phyloP scores from a whole-genome alignment of 1,140 invertebrate species.

The Drosophila pseudoobscura region DNA sequence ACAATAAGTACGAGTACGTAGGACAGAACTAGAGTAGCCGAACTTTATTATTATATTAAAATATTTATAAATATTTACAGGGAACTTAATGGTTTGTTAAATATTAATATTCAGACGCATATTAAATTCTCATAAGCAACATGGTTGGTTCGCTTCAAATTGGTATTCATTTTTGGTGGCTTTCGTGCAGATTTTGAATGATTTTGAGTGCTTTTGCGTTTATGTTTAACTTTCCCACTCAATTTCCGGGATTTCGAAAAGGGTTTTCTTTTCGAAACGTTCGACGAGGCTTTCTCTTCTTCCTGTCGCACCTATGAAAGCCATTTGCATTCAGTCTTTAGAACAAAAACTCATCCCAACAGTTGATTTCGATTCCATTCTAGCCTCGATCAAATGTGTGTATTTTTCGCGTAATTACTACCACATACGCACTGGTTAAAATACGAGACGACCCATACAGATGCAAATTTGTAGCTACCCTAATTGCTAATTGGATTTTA shows the following conservation, averaged over 20 bases:
- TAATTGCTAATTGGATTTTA: conserved; percentile 66
- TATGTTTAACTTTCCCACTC: conserved; percentile 13
- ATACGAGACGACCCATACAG: conserved; percentile 23
- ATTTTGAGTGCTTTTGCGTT: conserved; percentile 7
- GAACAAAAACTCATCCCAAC: conserved; percentile 54
- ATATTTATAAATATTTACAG: conserved; percentile 63
- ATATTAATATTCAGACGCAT: conserved; percentile 52
- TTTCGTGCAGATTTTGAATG: conserved; percentile 6
- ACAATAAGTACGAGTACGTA: conserved; percentile 16
- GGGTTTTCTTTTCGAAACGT: conserved; percentile 10
- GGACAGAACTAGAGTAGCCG: conserved; percentile 43
- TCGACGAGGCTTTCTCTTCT: conserved; percentile 13
- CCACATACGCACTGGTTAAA: conserved; percentile 16
- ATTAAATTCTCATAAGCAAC: conserved; percentile 53
- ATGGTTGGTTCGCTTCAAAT: conserved; percentile 29
- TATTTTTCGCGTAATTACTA: conserved; percentile 11
- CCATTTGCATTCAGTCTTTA: conserved; percentile 61
- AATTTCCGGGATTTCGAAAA: conserved; percentile 26
- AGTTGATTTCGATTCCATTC: conserved; percentile 36
- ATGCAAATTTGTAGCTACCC: conserved; percentile 54
- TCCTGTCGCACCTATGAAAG: conserved; percentile 16
- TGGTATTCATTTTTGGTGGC: conserved; percentile 18
- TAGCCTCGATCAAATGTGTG: conserved; percentile 32
- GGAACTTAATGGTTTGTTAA: conserved; percentile 50
- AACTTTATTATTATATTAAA: conserved; percentile 32